Base-by-base conservation (phyloP, 2,888 invertebrate genomes). In the Drosophila ezoana region DNA sequence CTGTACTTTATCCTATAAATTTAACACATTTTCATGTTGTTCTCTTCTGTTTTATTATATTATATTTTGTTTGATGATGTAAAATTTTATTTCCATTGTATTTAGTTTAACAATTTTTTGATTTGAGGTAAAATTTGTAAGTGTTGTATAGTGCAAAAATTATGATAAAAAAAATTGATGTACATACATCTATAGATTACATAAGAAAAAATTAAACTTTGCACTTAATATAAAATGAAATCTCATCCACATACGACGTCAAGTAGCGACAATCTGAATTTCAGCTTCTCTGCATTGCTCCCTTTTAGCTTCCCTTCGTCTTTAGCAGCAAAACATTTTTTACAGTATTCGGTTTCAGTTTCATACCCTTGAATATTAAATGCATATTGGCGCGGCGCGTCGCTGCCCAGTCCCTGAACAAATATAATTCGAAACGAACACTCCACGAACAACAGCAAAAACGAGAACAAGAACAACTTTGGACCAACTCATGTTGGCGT, bases 361-460 rank as follows among this genome's bases (percentile, higher is more conserved):
- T 49, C n/a, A 18, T 28, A 2, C 33, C 37, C 16, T 43, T 43
- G 47, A 65, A 62, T 72, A 72, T 76, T 72, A 76, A 86, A 79
- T 82, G 87, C 72, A 79, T 83, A 76, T 79, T 82, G 83, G 68
- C 71, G 58, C 66, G 58, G 68, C 71, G 60, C 66, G 56, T 63
- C 59, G 60, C 59, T 59, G 66, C 57, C 64, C 76, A 70, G 38
- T 59, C 80, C 47, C 57, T 64, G 41, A 45, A 44, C 70, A 82
- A 86, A 86, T 60, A 79, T 20, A 72, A 44, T 37, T 37, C 20
- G 14, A 28, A 48, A 44, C 54, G 67, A 56, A 51, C 56, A 67
- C 38, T 38, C 66, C 56, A 45, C 56, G 40, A 35, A 33, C 16
- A 57, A 40, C 40, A 43, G 13, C 41, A 40, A 9, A 47, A 64